phyloP scores from a whole-genome alignment of 2,888 invertebrate genomes.

The Phytoseiulus persimilis region DNA sequence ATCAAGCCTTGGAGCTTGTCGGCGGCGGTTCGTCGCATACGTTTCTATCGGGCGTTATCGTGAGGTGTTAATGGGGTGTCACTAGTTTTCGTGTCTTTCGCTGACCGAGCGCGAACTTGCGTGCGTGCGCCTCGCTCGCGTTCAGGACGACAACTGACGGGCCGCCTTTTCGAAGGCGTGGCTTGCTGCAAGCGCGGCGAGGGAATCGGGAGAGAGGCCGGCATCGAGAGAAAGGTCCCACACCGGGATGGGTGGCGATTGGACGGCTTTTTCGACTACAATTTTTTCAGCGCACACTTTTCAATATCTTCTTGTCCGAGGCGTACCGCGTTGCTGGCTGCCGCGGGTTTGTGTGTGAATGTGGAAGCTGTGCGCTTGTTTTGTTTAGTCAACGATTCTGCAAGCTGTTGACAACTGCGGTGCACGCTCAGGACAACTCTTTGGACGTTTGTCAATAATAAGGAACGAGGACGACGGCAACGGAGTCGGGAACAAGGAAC shows the following conservation, averaged over 20 bases:
- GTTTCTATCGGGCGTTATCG: no score
- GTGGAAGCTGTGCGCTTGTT: background rate
- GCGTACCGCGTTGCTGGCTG: constrained; percentile 15
- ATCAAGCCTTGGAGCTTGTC: no score
- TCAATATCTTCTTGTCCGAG: constrained; percentile 33
- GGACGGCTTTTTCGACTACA: constrained; percentile 38
- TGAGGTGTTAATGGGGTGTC: no score
- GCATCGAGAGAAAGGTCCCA: constrained; percentile 7
- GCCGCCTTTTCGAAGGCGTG: constrained; percentile 28
- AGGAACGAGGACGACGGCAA: background rate
- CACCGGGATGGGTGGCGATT: constrained; percentile 12
- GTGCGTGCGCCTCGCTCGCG: background rate
- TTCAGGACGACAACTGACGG: background rate
- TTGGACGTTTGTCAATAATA: background rate
- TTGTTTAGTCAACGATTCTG: background rate
- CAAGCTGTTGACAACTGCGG: background rate
- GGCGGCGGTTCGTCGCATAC: no score
- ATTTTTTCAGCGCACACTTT: constrained; percentile 39
- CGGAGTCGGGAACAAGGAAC: background rate
- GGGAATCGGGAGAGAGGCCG: constrained; percentile 28
- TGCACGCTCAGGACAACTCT: background rate
- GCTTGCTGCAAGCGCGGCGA: constrained; percentile 27
- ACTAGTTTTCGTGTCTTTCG: no score
- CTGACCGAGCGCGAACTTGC: no score
- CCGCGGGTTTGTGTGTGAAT: background rate